Conservation (phyloP, 2,888 invertebrate species). For the Scaptomyza parva region DNA sequence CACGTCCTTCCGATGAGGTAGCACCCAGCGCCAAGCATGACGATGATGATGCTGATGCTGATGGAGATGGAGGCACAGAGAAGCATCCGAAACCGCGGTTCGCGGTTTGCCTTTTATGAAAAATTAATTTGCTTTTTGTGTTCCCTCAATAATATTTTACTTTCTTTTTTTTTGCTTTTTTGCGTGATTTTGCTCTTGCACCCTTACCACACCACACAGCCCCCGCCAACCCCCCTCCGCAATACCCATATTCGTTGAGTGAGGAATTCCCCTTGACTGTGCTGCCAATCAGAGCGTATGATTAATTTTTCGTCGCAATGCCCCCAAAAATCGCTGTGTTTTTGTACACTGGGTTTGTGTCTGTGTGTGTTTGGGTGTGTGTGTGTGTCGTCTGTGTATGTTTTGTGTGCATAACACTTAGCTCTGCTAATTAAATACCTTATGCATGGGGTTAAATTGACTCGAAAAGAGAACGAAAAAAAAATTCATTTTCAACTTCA, state of each 20-base stretch:
- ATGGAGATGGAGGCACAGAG: slow-evolving; percentile 10
- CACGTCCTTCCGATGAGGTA: slow-evolving; percentile 12
- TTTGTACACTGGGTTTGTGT: neutral
- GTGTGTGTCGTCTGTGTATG: slow-evolving; percentile 9
- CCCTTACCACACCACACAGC: neutral
- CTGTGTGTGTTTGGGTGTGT: neutral
- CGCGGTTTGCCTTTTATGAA: slow-evolving; percentile 78
- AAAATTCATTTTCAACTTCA: neutral
- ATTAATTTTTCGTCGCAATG: slow-evolving; percentile 74
- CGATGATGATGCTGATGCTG: neutral
- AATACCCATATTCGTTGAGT: neutral
- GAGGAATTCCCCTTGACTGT: slow-evolving; percentile 56
- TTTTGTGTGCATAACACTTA: slow-evolving; percentile 1
- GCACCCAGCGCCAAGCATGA: neutral
- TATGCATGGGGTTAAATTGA: slow-evolving; percentile 6
- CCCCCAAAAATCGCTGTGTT: slow-evolving; percentile 21
- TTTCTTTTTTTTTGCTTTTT: neutral
- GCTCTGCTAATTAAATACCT: slow-evolving; percentile 11
- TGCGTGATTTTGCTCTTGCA: neutral
- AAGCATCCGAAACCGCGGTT: slow-evolving; percentile 21
- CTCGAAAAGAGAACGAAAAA: neutral
- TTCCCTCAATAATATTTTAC: slow-evolving; percentile 73
- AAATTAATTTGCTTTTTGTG: slow-evolving; percentile 78
- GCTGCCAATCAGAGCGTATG: slow-evolving; percentile 80
- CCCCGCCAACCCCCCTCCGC: too few species aligned